Evolutionary conservation across 2,113 vertebrate genomes (phyloP).

Genomic region (Rafetus swinhoei): DNA sequence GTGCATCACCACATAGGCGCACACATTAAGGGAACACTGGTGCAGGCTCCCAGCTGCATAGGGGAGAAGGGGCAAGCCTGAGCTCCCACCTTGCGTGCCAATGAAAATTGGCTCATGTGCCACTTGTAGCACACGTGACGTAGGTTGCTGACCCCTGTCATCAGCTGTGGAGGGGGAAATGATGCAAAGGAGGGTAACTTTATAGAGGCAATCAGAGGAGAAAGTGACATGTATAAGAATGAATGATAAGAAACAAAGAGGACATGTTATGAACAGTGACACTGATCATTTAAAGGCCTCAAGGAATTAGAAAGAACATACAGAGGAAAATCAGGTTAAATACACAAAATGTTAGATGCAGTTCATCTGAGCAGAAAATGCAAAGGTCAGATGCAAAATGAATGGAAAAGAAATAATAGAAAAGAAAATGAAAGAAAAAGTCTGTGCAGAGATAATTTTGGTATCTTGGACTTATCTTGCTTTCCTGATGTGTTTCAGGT

Average conservation of each 20-base stretch:
- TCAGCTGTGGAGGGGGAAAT: not conserved
- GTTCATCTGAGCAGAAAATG: not conserved
- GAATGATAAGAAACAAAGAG: not conserved
- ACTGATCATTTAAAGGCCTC: accelerated
- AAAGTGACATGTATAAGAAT: not conserved
- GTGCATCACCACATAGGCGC: no score
- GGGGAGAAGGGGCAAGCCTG: no score
- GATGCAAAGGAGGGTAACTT: not conserved
- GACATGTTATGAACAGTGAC: not conserved
- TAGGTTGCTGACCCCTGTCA: no score
- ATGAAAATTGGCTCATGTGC: no score
- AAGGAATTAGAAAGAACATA: not conserved
- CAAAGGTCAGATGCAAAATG: not conserved
- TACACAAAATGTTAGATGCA: not conserved
- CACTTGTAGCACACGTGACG: no score
- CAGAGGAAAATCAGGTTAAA: not conserved
- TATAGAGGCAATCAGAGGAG: not conserved
- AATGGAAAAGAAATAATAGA: not conserved
- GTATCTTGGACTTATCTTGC: not conserved
- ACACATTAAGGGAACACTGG: no score
- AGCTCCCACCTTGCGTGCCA: no score
- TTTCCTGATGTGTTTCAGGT: not conserved
- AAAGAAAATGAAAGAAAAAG: not conserved
- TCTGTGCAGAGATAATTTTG: not conserved
- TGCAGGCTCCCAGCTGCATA: no score